Conservation (phyloP, 2,797 vertebrate species). For the Notamacropus eugenii region DNA sequence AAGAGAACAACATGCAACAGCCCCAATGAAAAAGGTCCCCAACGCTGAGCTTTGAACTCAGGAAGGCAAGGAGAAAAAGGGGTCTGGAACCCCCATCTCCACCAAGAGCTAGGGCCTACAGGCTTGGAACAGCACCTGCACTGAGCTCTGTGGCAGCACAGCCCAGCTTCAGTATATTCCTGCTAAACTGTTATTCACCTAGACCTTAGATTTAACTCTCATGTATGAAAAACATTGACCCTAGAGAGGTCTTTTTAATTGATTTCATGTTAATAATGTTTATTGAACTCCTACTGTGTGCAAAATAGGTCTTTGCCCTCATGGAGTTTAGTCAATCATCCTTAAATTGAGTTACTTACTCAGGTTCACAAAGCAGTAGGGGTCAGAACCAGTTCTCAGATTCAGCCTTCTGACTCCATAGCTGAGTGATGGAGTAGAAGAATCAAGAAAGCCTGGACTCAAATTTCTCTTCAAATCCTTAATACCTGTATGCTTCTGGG, state of each 20-base stretch:
- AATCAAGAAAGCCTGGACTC: neutral
- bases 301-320: neutral
- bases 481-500: too few species aligned
- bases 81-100: neutral
- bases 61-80: neutral
- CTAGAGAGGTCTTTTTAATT: neutral
- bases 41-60: fast-evolving
- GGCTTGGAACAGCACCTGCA: neutral
- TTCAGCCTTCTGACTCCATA: neutral
- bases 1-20: neutral
- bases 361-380: neutral
- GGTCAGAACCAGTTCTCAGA: neutral
- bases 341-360: neutral
- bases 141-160: too few species aligned
- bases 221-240: neutral
- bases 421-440: neutral
- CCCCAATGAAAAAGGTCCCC: too few species aligned
- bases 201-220: neutral
- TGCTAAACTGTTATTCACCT: neutral
- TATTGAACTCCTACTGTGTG: neutral
- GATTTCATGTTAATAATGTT: neutral
- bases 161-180: neutral
- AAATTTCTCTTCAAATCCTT: neutral
- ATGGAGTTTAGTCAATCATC: neutral
- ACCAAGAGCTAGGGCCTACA: neutral